These are phyloP conservation scores for Phoronis australis DNA, from an alignment of 2,888 invertebrate species.

Conservation along the genomic window DNA sequence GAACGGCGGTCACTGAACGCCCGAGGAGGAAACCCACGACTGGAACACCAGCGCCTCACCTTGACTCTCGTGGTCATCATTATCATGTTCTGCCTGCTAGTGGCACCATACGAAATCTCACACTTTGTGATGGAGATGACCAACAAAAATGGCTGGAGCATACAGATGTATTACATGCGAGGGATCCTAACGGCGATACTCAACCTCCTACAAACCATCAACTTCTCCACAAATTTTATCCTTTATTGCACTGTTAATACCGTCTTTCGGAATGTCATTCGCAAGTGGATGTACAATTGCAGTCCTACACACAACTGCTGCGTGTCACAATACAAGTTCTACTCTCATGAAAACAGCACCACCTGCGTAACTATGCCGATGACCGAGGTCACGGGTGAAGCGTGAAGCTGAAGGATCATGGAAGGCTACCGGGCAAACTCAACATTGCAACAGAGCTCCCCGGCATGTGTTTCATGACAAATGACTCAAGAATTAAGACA, in stretches of 20 bases:
- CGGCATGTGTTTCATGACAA: too few relatives aligned
- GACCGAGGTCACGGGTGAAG: too few relatives aligned
- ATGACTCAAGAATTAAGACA: too few relatives aligned
- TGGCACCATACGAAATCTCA: constrained; percentile 44
- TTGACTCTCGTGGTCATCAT: constrained; percentile 44
- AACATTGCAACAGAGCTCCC: too few relatives aligned
- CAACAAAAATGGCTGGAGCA: constrained; percentile 16
- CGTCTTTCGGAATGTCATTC: too few relatives aligned
- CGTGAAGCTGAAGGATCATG: too few relatives aligned
- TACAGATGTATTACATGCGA: constrained; percentile 29
- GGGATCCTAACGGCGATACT: constrained; percentile 55
- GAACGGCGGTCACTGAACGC: constrained; percentile 29
- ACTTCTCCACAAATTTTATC: constrained; percentile 74
- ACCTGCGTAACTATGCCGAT: too few relatives aligned
- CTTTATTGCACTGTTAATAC: constrained; percentile 74
- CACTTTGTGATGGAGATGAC: constrained; percentile 25
- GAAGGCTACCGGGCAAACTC: too few relatives aligned
- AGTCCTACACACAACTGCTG: too few relatives aligned
- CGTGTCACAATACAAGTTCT: too few relatives aligned
- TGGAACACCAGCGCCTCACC: constrained; percentile 39
- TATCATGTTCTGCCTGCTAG: constrained; percentile 44
- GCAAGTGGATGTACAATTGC: too few relatives aligned
- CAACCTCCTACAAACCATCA: constrained; percentile 69
- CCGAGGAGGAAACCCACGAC: constrained; percentile 25
- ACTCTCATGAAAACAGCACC: too few relatives aligned